These are phyloP conservation scores for Falco punctatus DNA, from an alignment of 2,113 vertebrate species.

Conservation along the genomic window DNA sequence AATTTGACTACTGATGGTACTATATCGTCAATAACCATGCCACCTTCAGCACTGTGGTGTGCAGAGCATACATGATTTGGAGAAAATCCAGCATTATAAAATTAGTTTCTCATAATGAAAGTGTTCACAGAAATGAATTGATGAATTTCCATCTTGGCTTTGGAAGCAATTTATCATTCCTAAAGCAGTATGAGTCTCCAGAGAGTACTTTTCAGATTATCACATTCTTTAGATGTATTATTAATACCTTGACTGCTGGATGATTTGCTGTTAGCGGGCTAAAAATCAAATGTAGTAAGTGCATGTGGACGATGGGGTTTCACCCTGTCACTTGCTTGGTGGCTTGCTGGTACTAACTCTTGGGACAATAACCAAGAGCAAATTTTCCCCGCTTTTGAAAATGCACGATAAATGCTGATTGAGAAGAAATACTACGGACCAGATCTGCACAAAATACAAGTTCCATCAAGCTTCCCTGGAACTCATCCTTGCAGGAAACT, in stretches of 20 bases:
- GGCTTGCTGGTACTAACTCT: neutral
- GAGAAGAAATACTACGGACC: neutral
- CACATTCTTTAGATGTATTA: neutral
- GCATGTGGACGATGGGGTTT: neutral
- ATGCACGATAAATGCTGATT: neutral
- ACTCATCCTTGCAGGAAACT: neutral
- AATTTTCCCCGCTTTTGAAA: neutral
- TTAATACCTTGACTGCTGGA: neutral
- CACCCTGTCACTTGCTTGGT: neutral
- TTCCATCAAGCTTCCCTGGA: neutral
- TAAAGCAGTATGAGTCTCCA: neutral
- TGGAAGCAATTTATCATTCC: neutral
- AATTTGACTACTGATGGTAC: neutral
- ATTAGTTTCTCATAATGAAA: neutral
- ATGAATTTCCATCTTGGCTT: neutral
- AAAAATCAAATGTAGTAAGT: neutral
- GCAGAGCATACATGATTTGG: neutral
- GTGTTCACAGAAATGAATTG: neutral
- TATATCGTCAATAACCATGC: neutral
- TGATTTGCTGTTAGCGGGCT: neutral
- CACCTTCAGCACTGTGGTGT: neutral
- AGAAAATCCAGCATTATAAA: neutral
- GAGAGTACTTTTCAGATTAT: neutral
- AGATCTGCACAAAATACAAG: neutral
- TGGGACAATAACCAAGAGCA: neutral